Conservation (phyloP, 2,797 vertebrate species). For the Sebastes cheni region DNA sequence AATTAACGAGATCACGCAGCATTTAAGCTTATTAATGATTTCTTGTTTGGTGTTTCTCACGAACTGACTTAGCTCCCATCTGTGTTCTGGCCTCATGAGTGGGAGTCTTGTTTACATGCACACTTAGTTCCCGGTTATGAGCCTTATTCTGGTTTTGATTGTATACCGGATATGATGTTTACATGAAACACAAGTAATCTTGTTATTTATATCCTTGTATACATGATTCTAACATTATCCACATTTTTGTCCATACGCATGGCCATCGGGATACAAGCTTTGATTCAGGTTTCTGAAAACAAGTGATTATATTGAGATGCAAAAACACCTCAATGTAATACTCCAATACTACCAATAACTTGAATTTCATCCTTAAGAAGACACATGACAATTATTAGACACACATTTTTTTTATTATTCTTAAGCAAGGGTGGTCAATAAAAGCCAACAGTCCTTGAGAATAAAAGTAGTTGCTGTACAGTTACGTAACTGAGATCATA, state of each 20-base stretch:
- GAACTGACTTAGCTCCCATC: constrained; percentile 1
- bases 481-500: not conserved
- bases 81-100: not conserved
- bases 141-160: constrained; percentile 29
- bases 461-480: not conserved
- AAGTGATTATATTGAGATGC: not conserved
- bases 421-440: not conserved
- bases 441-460: not conserved
- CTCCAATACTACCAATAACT: not conserved
- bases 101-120: constrained; percentile 19
- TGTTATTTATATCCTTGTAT: constrained; percentile 20
- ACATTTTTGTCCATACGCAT: constrained; percentile 9
- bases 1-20: constrained; percentile 20
- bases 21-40: constrained; percentile 8
- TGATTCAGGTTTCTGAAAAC: constrained; percentile 6
- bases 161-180: constrained; percentile 21
- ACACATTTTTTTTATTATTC: not conserved
- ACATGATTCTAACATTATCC: constrained; percentile 24
- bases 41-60: constrained; percentile 21
- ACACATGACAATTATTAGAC: not conserved
- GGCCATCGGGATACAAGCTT: not conserved
- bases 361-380: not conserved
- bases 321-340: not conserved
- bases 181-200: constrained; percentile 35
- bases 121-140: constrained; percentile 2